Percentiles rank a stretch among this genome's conserved stretches.
Evolutionary conservation across 2,888 invertebrate species (phyloP).

Genomic region (Orthosia cruda): DNA sequence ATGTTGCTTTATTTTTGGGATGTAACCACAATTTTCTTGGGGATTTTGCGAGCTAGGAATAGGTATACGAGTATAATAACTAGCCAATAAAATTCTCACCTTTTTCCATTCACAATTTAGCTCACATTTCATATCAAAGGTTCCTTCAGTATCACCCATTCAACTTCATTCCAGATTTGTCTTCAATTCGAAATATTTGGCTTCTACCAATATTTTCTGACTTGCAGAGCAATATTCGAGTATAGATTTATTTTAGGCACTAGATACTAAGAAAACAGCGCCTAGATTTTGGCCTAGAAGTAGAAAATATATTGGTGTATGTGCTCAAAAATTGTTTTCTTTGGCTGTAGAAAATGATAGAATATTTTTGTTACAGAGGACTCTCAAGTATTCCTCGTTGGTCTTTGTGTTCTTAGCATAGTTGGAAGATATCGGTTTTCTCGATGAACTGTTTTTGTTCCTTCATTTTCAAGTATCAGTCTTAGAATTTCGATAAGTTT

Average conservation of each 20-base stretch:
- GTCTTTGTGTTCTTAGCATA: conserved; percentile 18
- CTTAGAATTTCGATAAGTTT: not conserved
- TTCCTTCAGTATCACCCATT: not conserved
- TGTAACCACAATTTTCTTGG: too few species aligned
- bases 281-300: conserved; percentile 13
- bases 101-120: not conserved
- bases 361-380: conserved; percentile 25
- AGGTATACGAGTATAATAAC: too few species aligned
- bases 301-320: conserved; percentile 30
- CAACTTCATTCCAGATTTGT: conserved; percentile 16
- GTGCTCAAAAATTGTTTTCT: not conserved
- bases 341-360: conserved; percentile 16
- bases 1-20: too few species aligned
- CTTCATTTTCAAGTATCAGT: not conserved
- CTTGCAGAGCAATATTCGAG: conserved; percentile 27
- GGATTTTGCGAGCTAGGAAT: too few species aligned
- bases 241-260: conserved; percentile 25
- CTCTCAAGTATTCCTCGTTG: not conserved
- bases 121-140: conserved; percentile 10
- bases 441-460: not conserved
- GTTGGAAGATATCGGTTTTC: conserved; percentile 9
- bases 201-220: conserved; percentile 43
- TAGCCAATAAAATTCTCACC: not conserved
- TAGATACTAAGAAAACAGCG: conserved; percentile 22
- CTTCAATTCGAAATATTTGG: conserved; percentile 17